Evolutionary conservation across 2,113 vertebrate genomes (phyloP).

Genomic region (Chrysemys picta): DNA sequence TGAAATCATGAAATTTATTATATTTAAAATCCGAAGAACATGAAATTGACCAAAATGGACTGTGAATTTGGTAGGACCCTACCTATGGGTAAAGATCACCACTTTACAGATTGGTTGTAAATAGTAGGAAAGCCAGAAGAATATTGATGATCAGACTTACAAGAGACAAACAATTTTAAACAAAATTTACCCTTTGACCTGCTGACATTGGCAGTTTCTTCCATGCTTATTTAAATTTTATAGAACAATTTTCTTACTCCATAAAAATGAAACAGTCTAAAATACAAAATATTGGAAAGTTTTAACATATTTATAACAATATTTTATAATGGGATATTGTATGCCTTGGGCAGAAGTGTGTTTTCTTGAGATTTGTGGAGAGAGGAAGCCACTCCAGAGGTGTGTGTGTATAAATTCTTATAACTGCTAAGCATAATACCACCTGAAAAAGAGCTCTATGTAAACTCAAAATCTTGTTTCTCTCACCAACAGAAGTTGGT

Average conservation of each 20-base stretch:
- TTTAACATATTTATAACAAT: not conserved
- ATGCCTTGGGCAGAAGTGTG: not conserved
- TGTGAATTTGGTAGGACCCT: no score
- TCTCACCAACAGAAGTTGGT: not conserved
- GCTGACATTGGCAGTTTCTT: not conserved
- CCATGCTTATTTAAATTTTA: not conserved
- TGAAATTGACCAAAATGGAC: no score
- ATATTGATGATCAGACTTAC: not conserved
- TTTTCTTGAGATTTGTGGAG: fast-evolving
- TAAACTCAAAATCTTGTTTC: not conserved
- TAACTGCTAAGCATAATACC: not conserved
- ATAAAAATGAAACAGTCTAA: not conserved
- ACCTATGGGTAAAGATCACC: not conserved
- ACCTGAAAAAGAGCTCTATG: not conserved
- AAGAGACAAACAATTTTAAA: not conserved
- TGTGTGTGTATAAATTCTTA: not conserved
- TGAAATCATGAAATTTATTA: no score
- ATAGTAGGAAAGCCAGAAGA: not conserved
- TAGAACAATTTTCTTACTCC: not conserved
- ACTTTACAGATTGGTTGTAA: not conserved
- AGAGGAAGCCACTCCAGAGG: not conserved
- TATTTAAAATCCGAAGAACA: no score
- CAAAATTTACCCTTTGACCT: not conserved
- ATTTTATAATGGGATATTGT: not conserved
- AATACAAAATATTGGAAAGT: not conserved